Evolutionary conservation across 92 coral and sea anemone genomes (phyloP).

Genomic region (Zoanthus gigantus): DNA sequence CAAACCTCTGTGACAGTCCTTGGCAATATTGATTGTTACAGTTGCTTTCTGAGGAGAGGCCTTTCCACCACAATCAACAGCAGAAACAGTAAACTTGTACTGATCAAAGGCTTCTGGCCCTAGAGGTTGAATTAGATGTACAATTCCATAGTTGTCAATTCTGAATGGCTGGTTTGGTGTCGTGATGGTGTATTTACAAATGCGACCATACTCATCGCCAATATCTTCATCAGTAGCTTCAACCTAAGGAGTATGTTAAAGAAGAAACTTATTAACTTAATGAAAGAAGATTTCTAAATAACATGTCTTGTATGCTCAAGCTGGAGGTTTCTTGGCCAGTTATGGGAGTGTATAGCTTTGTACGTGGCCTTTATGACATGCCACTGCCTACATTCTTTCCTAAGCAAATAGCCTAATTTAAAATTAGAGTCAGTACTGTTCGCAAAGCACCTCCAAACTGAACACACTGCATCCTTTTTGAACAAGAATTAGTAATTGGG

Average conservation of each 20-base stretch:
- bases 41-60: constrained; percentile 68
- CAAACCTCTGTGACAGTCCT: constrained; percentile 82
- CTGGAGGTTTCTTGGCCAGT: too few species aligned
- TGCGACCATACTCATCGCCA: constrained; percentile 71
- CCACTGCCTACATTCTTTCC: too few species aligned
- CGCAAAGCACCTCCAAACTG: not conserved
- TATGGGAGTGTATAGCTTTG: too few species aligned
- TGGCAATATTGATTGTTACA: constrained; percentile 72
- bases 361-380: too few species aligned
- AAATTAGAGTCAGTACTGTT: too few species aligned
- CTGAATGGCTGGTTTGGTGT: constrained; percentile 78
- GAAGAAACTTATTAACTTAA: not conserved
- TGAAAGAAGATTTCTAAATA: too few species aligned
- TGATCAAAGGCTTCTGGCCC: constrained; percentile 68
- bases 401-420: too few species aligned
- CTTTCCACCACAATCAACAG: constrained; percentile 90
- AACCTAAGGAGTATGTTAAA: constrained; percentile 57
- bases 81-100: constrained; percentile 84
- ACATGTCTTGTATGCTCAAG: too few species aligned
- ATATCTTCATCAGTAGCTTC: constrained; percentile 81
- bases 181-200: constrained; percentile 80
- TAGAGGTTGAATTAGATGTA: constrained; percentile 74
- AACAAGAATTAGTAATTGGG: constrained; percentile 43
- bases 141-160: constrained; percentile 72
- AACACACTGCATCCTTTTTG: constrained; percentile 56